Percentiles rank a stretch among this genome's conserved stretches.
Evolutionary conservation across 2,113 vertebrate genomes (phyloP).

Genomic region (Tragulus kanchil): DNA sequence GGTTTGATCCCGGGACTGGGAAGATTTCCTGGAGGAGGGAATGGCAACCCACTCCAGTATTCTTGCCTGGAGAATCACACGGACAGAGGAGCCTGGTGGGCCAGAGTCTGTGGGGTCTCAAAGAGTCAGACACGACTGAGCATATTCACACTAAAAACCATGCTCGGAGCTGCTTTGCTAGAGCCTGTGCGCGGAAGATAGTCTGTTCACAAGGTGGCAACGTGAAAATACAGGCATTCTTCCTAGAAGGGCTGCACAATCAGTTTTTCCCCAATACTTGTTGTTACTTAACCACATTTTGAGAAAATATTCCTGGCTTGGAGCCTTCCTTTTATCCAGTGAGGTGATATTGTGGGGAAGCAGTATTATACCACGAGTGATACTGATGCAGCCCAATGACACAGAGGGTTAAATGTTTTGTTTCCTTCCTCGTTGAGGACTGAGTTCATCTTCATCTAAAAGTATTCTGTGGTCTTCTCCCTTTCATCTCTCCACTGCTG

Average conservation of each 20-base stretch:
- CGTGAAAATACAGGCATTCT: too few relatives aligned
- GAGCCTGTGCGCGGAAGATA: slow-evolving; percentile 10
- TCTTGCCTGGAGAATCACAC: neutral
- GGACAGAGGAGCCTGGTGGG: neutral
- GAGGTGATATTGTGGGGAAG: slow-evolving; percentile 78
- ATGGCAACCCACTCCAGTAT: neutral
- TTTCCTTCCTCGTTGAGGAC: slow-evolving; percentile 65
- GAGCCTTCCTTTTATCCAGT: slow-evolving; percentile 20
- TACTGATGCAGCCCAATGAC: slow-evolving; percentile 45
- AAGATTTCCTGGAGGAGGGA: neutral
- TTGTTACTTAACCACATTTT: slow-evolving; percentile 6
- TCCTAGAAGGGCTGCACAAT: too few relatives aligned
- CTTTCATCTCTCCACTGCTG: slow-evolving; percentile 32
- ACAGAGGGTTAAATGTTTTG: slow-evolving; percentile 54
- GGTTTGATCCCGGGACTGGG: neutral
- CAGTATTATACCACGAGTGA: slow-evolving; percentile 68
- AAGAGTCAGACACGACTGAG: neutral
- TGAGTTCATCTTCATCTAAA: slow-evolving; percentile 58
- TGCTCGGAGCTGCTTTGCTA: slow-evolving; percentile 45
- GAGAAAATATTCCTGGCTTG: slow-evolving; percentile 9
- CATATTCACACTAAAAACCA: neutral
- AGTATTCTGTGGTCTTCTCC: slow-evolving; percentile 51
- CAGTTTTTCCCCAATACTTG: neutral
- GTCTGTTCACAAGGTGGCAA: neutral
- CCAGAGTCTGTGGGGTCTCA: neutral